Evolutionary conservation across 2,797 vertebrate species (phyloP).

Genomic region (Nothura maculosa): DNA sequence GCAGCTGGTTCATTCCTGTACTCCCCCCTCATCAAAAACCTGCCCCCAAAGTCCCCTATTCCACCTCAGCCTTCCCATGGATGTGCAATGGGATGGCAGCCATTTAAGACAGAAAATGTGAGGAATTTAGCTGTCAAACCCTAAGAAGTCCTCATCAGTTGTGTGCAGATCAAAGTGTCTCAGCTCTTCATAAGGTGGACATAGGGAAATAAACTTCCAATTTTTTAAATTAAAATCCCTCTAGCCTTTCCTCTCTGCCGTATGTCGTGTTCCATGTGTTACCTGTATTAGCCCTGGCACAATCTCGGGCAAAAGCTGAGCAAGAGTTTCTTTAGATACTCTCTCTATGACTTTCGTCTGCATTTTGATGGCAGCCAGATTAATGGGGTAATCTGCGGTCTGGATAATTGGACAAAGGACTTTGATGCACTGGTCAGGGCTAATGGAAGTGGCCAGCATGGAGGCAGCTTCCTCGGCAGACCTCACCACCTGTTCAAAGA

Average conservation of each 20-base stretch:
- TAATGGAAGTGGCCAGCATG: constrained; percentile 94
- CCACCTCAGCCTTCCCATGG: neutral
- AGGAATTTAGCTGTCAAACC: neutral
- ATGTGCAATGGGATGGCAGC: neutral
- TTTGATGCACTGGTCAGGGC: constrained; percentile 96
- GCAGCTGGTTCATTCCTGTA: neutral
- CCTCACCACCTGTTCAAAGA: constrained; percentile 88
- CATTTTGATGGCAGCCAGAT: constrained; percentile 98
- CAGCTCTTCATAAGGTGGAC: neutral
- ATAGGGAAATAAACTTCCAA: neutral
- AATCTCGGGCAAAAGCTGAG: constrained; percentile 92
- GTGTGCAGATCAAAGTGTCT: neutral
- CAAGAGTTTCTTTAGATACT: constrained; percentile 90
- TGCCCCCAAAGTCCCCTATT: neutral
- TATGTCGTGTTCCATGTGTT: neutral
- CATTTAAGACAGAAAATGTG: neutral
- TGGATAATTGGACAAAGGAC: constrained; percentile 98
- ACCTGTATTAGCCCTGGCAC: constrained; percentile 97
- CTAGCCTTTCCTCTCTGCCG: neutral
- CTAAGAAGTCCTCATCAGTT: neutral
- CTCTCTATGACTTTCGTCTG: constrained; percentile 96
- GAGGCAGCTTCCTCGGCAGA: constrained; percentile 95
- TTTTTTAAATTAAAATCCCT: neutral
- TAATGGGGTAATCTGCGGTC: constrained; percentile 97
- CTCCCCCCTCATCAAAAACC: neutral